These are phyloP conservation scores for Gnathonemus echidnorhynchus DNA, from an alignment of 2,113 vertebrate species.

Conservation along the genomic window DNA sequence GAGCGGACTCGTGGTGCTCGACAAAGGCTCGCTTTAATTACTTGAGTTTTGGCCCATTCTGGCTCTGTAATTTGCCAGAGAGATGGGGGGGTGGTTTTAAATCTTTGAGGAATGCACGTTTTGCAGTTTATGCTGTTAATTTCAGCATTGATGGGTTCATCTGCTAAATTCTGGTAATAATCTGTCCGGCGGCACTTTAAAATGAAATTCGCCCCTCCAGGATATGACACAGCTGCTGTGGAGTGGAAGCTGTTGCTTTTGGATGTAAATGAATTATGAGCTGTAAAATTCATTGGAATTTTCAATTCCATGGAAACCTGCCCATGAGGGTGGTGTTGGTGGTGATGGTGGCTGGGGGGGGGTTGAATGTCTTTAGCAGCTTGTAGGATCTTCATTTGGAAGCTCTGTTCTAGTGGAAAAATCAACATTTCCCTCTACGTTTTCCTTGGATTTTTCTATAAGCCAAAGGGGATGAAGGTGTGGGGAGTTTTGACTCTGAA, in stretches of 20 bases:
- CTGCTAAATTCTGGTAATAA: slow-evolving; percentile 2
- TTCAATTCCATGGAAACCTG: not conserved
- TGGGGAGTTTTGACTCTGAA: not conserved
- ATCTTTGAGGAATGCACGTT: not conserved
- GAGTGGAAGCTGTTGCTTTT: slow-evolving; percentile 15
- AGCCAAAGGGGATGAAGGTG: not conserved
- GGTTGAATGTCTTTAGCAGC: slow-evolving; percentile 33
- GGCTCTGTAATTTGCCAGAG: not conserved
- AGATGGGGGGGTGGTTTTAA: not conserved
- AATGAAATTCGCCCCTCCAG: slow-evolving; percentile 14
- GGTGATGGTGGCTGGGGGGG: not conserved
- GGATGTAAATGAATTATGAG: slow-evolving; percentile 21
- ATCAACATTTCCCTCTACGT: slow-evolving; percentile 24
- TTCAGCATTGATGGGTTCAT: not conserved
- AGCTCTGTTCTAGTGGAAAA: slow-evolving; percentile 28
- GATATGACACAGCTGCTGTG: slow-evolving; percentile 22
- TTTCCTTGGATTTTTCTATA: not conserved
- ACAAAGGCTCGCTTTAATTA: not conserved
- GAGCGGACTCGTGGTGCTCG: not conserved
- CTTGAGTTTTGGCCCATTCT: not conserved
- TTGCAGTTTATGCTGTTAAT: not conserved
- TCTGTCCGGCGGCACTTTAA: not conserved
- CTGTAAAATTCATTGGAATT: slow-evolving; percentile 36
- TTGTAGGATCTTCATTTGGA: slow-evolving; percentile 27
- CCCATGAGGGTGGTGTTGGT: not conserved